Conservation (phyloP, 2,888 invertebrate species). For the Rhorus exstirpatorius region DNA sequence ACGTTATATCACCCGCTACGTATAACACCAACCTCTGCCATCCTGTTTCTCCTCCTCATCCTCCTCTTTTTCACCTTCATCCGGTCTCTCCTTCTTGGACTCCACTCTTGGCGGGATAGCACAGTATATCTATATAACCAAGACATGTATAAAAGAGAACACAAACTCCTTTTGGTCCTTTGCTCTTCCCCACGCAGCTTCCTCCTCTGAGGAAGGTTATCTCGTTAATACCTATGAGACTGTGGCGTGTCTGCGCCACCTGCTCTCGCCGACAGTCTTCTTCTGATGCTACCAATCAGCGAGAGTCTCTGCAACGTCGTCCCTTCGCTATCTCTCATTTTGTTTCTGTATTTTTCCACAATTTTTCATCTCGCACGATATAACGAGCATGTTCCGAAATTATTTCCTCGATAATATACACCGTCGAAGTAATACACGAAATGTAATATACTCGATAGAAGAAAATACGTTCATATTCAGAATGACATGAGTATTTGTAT, state of each 20-base stretch:
- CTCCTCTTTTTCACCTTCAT: constrained; percentile 31
- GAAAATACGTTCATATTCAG: too few species aligned
- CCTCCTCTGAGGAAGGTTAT: constrained; percentile 47
- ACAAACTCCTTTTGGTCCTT: constrained; percentile 51
- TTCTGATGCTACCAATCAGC: constrained; percentile 35
- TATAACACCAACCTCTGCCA: constrained; percentile 23
- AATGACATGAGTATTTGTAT: too few species aligned
- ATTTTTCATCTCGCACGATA: background rate
- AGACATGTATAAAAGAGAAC: constrained; percentile 15
- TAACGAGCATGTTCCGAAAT: too few species aligned
- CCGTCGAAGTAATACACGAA: too few species aligned
- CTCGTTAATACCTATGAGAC: constrained; percentile 63
- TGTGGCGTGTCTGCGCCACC: constrained; percentile 43
- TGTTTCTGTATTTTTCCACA: background rate
- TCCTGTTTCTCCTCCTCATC: constrained; percentile 23
- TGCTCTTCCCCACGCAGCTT: constrained; percentile 23
- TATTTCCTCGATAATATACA: too few species aligned
- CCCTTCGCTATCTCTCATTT: constrained; percentile 3
- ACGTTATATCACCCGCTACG: constrained; percentile 62
- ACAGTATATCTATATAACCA: constrained; percentile 3
- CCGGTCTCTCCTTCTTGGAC: constrained; percentile 11
- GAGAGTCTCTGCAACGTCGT: constrained; percentile 6
- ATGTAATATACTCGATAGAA: too few species aligned
- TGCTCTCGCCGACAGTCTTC: constrained; percentile 36
- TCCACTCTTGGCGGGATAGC: background rate